phyloP scores from a whole-genome alignment of 2,113 vertebrate species.

The Megaleporinus macrocephalus region DNA sequence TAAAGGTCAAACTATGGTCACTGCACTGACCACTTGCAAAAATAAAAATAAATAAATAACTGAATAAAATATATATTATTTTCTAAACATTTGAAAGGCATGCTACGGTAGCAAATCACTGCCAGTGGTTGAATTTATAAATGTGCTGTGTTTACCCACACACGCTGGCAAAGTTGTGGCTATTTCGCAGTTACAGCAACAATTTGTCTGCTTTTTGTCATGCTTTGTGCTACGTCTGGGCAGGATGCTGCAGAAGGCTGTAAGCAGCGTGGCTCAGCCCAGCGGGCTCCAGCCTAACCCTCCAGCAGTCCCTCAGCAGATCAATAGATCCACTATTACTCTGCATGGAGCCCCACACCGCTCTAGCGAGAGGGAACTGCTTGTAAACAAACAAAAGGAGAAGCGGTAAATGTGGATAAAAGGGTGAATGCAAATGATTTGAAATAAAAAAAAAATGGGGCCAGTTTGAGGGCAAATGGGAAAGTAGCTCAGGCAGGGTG shows the following conservation, averaged over 20 bases:
- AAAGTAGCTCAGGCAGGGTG: conserved; percentile 49
- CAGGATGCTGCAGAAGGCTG: conserved; percentile 22
- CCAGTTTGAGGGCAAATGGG: conserved; percentile 20
- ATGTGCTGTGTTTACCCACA: neutral
- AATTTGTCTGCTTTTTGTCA: neutral
- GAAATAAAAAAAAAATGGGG: neutral
- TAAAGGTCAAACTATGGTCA: neutral
- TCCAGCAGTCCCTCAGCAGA: conserved; percentile 31
- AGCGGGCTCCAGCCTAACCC: conserved; percentile 35
- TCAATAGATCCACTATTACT: conserved; percentile 46
- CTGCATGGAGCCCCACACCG: conserved; percentile 28
- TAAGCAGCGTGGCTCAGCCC: conserved; percentile 19
- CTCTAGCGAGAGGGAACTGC: conserved; percentile 27
- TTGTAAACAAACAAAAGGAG: conserved; percentile 46
- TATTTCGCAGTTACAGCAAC: neutral
- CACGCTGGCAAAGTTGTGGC: neutral
- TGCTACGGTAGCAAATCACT: neutral
- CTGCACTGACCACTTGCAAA: neutral
- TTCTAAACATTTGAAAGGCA: neutral
- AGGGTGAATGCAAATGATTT: conserved; percentile 10
- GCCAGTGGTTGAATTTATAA: neutral
- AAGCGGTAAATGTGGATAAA: conserved; percentile 23
- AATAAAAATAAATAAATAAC: neutral
- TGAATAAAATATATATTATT: neutral
- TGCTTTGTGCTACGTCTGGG: neutral